phyloP scores from a whole-genome alignment of 2,797 vertebrate genomes.

The Phrynocephalus vlangalii region DNA sequence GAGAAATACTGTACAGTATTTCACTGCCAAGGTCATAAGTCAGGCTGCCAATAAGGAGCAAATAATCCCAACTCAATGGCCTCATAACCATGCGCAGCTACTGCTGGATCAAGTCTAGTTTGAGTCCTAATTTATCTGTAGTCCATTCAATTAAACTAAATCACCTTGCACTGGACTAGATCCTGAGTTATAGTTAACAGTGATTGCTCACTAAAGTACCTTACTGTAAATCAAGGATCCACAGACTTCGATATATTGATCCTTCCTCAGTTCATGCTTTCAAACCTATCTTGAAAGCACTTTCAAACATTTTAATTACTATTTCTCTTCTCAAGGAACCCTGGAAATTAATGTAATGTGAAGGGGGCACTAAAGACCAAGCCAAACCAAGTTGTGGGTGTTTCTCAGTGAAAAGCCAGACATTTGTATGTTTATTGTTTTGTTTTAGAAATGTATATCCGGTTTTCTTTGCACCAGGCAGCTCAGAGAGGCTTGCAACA shows the following conservation, averaged over 20 bases:
- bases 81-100: too few relatives aligned
- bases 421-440: neutral
- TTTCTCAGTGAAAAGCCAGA: neutral
- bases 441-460: neutral
- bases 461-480: neutral
- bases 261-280: neutral
- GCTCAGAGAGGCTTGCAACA: neutral
- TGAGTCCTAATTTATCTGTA: neutral
- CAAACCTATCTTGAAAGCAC: neutral
- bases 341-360: neutral
- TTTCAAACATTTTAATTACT: neutral
- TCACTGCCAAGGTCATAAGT: too few relatives aligned
- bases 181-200: neutral
- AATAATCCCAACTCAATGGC: too few relatives aligned
- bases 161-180: neutral
- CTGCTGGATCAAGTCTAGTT: neutral
- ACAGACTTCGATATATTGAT: neutral
- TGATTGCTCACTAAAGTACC: neutral
- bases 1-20: too few relatives aligned
- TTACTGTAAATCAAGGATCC: neutral
- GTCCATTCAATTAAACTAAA: neutral
- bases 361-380: neutral
- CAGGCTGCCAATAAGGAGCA: too few relatives aligned
- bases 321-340: neutral
- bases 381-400: neutral